Conservation (phyloP, 2,797 vertebrate species). For the Rhabdomys pumilio region DNA sequence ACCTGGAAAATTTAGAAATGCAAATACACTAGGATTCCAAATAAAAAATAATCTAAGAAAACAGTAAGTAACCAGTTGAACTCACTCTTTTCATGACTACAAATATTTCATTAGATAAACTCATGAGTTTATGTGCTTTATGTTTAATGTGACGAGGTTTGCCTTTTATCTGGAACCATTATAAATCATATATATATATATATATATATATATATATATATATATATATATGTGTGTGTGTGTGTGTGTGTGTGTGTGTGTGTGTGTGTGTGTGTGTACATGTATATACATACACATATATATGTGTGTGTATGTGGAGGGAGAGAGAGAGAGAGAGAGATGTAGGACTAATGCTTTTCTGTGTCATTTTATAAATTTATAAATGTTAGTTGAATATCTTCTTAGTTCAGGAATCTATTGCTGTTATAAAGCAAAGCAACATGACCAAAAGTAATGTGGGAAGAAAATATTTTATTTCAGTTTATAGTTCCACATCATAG, state of each 20-base stretch:
- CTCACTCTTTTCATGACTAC: neutral
- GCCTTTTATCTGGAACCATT: neutral
- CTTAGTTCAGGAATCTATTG: neutral
- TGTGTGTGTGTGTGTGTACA: too few relatives aligned
- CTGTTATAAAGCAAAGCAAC: neutral
- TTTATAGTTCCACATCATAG: neutral
- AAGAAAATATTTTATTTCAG: neutral
- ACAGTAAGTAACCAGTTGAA: neutral
- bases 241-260: too few relatives aligned
- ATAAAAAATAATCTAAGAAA: neutral
- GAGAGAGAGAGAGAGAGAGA: too few relatives aligned
- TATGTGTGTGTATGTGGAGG: too few relatives aligned
- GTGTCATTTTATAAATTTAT: neutral
- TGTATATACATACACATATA: too few relatives aligned
- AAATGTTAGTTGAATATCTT: neutral
- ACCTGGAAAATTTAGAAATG: neutral
- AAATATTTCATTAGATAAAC: neutral
- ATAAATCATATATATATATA: neutral
- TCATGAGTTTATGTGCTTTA: neutral
- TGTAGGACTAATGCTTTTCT: neutral
- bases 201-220: too few relatives aligned
- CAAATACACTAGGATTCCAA: neutral
- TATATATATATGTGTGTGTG: too few relatives aligned
- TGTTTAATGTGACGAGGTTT: neutral
- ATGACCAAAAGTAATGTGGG: neutral